These are phyloP conservation scores for Zophobas atratus DNA, from an alignment of 1,140 invertebrate genomes.

Conservation along the genomic window DNA sequence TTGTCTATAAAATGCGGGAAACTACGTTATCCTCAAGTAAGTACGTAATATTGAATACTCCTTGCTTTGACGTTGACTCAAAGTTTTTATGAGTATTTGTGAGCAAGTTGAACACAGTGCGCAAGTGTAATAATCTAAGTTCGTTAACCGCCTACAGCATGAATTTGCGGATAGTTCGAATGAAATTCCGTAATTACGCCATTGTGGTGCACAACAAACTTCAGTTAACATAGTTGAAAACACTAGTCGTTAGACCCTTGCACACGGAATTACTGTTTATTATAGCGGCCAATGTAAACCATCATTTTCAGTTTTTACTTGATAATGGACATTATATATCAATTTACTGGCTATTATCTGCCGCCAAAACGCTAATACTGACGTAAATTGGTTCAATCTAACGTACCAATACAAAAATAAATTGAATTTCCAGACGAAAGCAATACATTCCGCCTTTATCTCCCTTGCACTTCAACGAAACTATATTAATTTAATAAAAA, in stretches of 20 bases:
- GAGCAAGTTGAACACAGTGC: background rate
- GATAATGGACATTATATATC: slow-evolving; percentile 9
- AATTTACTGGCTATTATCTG: slow-evolving; percentile 17
- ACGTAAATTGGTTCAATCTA: background rate
- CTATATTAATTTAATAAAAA: no score
- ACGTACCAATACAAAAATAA: background rate
- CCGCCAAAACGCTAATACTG: background rate
- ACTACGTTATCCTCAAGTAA: background rate
- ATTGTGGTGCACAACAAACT: slow-evolving; percentile 18
- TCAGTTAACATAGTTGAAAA: slow-evolving; percentile 34
- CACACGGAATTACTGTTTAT: slow-evolving; percentile 23
- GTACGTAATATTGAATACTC: background rate
- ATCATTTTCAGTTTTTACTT: slow-evolving; percentile 10
- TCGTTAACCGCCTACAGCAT: slow-evolving; percentile 14
- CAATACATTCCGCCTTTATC: background rate
- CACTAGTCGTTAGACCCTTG: slow-evolving; percentile 5
- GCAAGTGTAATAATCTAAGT: slow-evolving; percentile 13
- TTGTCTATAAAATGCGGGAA: background rate
- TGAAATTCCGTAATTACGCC: slow-evolving; percentile 30
- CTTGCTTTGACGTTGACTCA: background rate
- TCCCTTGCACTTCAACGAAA: background rate
- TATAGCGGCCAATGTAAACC: background rate
- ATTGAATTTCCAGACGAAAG: slow-evolving; percentile 7
- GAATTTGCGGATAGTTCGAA: slow-evolving; percentile 33
- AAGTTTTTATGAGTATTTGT: background rate